A percentile compares a stretch with the other conserved stretches of the same genome.
phyloP scores from a whole-genome alignment of 1,140 invertebrate species.

The Drosophila sturtevanti region DNA sequence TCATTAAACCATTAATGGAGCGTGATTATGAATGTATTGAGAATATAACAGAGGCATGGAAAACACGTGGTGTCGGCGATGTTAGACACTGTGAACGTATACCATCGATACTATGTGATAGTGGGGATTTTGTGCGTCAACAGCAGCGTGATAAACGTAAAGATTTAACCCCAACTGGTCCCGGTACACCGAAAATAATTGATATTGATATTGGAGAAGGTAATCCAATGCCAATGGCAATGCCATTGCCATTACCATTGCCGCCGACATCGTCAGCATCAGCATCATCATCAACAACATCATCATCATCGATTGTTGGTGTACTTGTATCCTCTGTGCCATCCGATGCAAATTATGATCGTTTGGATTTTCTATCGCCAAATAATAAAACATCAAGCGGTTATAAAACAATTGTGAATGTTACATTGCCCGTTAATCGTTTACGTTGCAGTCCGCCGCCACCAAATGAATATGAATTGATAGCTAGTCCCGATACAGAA shows the following conservation, averaged over 20 bases:
- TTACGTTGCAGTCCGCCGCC: slow-evolving; percentile 54
- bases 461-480: slow-evolving; percentile 77
- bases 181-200: slow-evolving; percentile 65
- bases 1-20: slow-evolving; percentile 39
- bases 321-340: slow-evolving; percentile 1
- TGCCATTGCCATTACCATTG: background rate
- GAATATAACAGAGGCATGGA: slow-evolving; percentile 88
- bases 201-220: slow-evolving; percentile 77
- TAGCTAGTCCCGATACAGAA: slow-evolving; percentile 84
- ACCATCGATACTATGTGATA: slow-evolving; percentile 69
- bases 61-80: slow-evolving; percentile 88
- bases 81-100: slow-evolving; percentile 86
- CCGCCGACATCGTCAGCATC: background rate
- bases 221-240: background rate
- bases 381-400: slow-evolving; percentile 87
- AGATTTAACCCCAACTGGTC: slow-evolving; percentile 47
- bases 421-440: slow-evolving; percentile 83
- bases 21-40: slow-evolving; percentile 81
- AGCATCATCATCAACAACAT: background rate
- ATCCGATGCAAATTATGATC: slow-evolving; percentile 87
- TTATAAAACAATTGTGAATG: slow-evolving; percentile 86
- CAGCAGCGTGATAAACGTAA: slow-evolving; percentile 79
- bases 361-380: slow-evolving; percentile 90
- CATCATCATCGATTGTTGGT: background rate
- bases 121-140: slow-evolving; percentile 72